These are phyloP conservation scores for Halcyon smyrnensis DNA, from an alignment of 2,797 vertebrate species.

Conservation along the genomic window DNA sequence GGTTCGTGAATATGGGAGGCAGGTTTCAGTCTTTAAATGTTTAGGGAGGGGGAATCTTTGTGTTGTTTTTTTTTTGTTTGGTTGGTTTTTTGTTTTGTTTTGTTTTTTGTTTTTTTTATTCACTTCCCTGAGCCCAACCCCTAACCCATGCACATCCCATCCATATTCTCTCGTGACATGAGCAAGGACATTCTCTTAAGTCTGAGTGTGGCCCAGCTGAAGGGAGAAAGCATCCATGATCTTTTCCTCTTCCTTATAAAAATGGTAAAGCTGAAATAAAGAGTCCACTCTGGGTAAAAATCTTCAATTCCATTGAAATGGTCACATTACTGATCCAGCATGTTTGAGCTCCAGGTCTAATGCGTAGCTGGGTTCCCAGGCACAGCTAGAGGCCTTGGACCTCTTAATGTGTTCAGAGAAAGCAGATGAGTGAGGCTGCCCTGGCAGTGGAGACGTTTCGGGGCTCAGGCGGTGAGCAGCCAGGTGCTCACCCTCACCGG, in stretches of 20 bases:
- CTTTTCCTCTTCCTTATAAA: slow-evolving; percentile 73
- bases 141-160: slow-evolving; percentile 68
- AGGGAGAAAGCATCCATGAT: slow-evolving; percentile 67
- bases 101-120: neutral
- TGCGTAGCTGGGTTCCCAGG: neutral
- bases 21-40: slow-evolving; percentile 75
- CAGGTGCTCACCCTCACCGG: neutral
- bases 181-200: slow-evolving; percentile 73
- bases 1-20: slow-evolving; percentile 75
- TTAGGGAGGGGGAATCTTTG: slow-evolving; percentile 73
- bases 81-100: neutral
- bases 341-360: slow-evolving; percentile 39
- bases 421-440: neutral
- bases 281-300: slow-evolving; percentile 77
- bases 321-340: slow-evolving; percentile 58
- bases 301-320: slow-evolving; percentile 75
- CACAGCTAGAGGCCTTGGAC: neutral
- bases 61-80: neutral
- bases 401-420: neutral
- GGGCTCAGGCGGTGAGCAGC: neutral
- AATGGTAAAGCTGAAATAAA: slow-evolving; percentile 80
- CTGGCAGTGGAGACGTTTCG: neutral
- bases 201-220: slow-evolving; percentile 56
- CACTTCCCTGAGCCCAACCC: slow-evolving; percentile 68
- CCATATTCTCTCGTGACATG: slow-evolving; percentile 69